Conservation (phyloP, 2,797 vertebrate genomes). For the Enteromius mattozi region DNA sequence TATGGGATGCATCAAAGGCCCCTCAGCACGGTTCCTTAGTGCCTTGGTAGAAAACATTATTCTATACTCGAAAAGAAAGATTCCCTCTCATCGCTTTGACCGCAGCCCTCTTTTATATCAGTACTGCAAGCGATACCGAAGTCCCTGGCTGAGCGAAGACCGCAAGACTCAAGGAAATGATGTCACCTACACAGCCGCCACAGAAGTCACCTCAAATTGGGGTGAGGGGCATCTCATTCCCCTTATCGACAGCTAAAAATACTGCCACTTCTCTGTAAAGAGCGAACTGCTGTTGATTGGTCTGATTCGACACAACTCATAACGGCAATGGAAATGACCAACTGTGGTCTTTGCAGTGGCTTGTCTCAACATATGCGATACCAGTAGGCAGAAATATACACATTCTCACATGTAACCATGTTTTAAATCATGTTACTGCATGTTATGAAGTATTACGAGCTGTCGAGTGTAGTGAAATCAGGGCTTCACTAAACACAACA, state of each 20-base stretch:
- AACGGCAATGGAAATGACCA: neutral
- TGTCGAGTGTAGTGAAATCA: conserved; percentile 46
- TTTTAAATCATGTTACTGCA: conserved; percentile 53
- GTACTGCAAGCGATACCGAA: conserved; percentile 15
- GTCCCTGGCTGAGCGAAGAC: conserved; percentile 1
- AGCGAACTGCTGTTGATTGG: conserved; percentile 48
- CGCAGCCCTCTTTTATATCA: conserved; percentile 4
- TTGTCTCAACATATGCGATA: conserved; percentile 42
- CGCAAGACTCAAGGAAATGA: conserved; percentile 18
- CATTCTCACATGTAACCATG: conserved; percentile 45
- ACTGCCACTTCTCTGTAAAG: conserved; percentile 72
- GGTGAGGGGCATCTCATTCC: conserved; percentile 58
- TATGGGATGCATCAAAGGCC: conserved; percentile 50
- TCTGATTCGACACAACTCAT: conserved; percentile 23
- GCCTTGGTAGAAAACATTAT: conserved; percentile 77
- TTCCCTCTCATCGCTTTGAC: neutral
- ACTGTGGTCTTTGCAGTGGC: conserved; percentile 46
- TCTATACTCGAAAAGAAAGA: conserved; percentile 14
- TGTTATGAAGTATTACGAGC: conserved; percentile 56
- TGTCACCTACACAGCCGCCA: conserved; percentile 17
- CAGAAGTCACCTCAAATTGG: conserved; percentile 34
- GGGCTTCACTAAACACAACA: conserved; percentile 50
- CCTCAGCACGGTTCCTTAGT: conserved; percentile 75
- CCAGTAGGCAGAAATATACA: conserved; percentile 29
- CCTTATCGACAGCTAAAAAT: conserved; percentile 65